Percentiles rank a stretch among this genome's conserved stretches.
phyloP scores from a whole-genome alignment of 1,140 invertebrate species.

The Idris sp. region DNA sequence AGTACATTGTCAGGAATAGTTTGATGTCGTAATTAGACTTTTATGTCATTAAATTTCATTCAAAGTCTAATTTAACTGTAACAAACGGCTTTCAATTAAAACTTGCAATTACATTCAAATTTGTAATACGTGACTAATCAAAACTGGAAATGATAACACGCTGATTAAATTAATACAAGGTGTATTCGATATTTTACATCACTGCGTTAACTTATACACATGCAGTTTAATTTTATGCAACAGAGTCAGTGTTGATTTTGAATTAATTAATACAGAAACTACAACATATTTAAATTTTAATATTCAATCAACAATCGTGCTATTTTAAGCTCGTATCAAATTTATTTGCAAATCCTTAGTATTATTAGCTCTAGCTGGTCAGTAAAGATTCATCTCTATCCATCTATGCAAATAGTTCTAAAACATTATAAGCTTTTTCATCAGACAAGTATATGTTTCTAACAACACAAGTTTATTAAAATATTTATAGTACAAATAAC shows the following conservation, averaged over 20 bases:
- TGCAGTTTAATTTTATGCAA: constrained; percentile 12
- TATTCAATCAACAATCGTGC: constrained; percentile 7
- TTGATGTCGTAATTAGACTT: constrained; percentile 40
- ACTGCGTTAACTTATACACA: constrained; percentile 3
- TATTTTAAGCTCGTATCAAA: constrained; percentile 15
- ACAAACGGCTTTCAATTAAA: constrained; percentile 44
- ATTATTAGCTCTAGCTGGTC: too few relatives aligned
- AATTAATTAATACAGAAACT: constrained; percentile 37
- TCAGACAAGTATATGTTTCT: too few relatives aligned
- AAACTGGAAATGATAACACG: constrained; percentile 23
- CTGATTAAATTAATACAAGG: constrained; percentile 30
- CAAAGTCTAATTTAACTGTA: constrained; percentile 31
- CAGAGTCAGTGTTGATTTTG: constrained; percentile 26
- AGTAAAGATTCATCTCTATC: too few relatives aligned
- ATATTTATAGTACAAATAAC: too few relatives aligned
- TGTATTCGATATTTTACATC: constrained; percentile 30
- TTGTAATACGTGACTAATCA: constrained; percentile 38
- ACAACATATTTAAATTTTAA: constrained; percentile 12
- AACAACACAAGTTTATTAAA: too few relatives aligned
- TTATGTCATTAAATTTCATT: constrained; percentile 31
- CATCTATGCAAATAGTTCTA: too few relatives aligned
- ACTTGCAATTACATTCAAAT: constrained; percentile 34
- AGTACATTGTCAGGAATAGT: constrained; percentile 11
- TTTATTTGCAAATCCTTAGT: constrained; percentile 6
- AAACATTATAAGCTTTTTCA: too few relatives aligned